These are phyloP conservation scores for Lordiphosa andalusiaca DNA, from an alignment of 2,888 invertebrate species.

Conservation along the genomic window DNA sequence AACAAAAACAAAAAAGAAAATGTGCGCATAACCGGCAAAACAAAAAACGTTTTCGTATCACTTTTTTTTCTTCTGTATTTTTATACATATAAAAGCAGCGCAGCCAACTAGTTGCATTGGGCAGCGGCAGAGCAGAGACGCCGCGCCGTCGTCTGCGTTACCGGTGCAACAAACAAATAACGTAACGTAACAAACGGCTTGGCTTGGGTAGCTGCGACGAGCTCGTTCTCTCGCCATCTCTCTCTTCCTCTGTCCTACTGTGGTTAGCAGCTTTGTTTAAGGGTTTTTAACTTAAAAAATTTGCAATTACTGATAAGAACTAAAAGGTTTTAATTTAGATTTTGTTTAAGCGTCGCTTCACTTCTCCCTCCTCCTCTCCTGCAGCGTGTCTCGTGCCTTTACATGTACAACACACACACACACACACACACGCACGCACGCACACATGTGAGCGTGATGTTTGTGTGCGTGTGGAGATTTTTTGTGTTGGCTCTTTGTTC, in stretches of 20 bases:
- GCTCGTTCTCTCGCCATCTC: constrained; percentile 15
- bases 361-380: constrained; percentile 22
- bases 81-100: neutral
- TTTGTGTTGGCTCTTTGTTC: constrained; percentile 2
- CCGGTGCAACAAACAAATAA: constrained; percentile 2
- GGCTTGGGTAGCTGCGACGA: constrained; percentile 19
- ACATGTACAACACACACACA: constrained; percentile 1
- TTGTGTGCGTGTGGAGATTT: constrained; percentile 6
- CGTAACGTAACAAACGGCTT: no score
- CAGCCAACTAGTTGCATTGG: constrained; percentile 34
- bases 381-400: constrained; percentile 1
- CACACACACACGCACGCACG: constrained; percentile 1
- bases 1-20: constrained; percentile 17
- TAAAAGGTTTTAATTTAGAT: constrained; percentile 14
- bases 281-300: neutral
- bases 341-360: constrained; percentile 1
- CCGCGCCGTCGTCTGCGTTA: constrained; percentile 3
- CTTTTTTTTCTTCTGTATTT: no score
- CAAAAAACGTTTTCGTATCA: neutral
- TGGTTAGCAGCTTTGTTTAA: neutral
- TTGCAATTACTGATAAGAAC: constrained; percentile 23
- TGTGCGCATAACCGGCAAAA: constrained; percentile 33
- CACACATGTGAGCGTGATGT: neutral
- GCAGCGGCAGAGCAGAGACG: neutral
- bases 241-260: neutral